phyloP scores from a whole-genome alignment of 23 tunicate genomes.

The Trididemnum miniatum region DNA sequence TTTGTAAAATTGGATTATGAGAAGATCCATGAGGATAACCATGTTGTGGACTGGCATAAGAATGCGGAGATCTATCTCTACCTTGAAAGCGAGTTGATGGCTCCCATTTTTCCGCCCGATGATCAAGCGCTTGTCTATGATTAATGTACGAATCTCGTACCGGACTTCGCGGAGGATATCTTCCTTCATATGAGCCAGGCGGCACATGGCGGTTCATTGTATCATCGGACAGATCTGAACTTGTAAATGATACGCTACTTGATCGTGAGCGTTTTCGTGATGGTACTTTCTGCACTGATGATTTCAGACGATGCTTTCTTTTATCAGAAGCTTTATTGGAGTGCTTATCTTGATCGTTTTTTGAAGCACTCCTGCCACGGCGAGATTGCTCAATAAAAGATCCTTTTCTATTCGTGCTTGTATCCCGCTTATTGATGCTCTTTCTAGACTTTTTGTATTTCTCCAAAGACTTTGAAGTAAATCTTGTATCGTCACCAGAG shows the following conservation, averaged over 20 bases:
- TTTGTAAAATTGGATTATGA: constrained; percentile 7
- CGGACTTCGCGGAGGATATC: constrained; percentile 19
- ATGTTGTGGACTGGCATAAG: neutral
- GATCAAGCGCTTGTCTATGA: too few species aligned
- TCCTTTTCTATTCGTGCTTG: neutral
- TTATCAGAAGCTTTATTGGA: neutral
- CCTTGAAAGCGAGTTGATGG: neutral
- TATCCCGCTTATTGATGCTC: neutral
- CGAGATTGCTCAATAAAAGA: neutral
- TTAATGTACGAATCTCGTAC: neutral
- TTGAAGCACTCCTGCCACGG: neutral
- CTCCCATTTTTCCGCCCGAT: too few species aligned
- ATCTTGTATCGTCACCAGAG: neutral
- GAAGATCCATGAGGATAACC: neutral
- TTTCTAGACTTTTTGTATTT: neutral
- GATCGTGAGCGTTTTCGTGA: constrained; percentile 17
- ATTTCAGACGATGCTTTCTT: neutral
- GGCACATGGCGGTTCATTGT: constrained; percentile 1
- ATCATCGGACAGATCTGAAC: neutral
- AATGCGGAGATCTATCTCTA: neutral
- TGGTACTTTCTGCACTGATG: neutral
- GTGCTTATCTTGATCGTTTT: neutral
- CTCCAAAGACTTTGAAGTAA: neutral
- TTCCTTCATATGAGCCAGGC: neutral
- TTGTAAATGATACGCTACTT: neutral